Evolutionary conservation across 2,113 vertebrate genomes (phyloP).

Genomic region (Trachemys scripta): DNA sequence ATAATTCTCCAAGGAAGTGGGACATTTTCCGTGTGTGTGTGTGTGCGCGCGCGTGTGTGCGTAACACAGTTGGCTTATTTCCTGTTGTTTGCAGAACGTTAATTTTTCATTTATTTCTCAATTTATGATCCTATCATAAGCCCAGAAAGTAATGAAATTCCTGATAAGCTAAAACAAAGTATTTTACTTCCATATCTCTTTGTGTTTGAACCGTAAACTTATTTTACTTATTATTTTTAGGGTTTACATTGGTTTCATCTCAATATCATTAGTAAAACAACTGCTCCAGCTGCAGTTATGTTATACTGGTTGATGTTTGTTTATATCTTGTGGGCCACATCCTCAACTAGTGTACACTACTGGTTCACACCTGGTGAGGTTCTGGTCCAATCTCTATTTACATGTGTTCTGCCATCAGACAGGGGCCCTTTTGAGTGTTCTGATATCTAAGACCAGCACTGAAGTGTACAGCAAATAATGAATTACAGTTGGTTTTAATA

Average conservation of each 20-base stretch:
- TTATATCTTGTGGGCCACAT: fast-evolving
- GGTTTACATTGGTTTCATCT: background rate
- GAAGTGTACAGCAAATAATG: background rate
- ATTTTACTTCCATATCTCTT: constrained; percentile 32
- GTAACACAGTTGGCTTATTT: constrained; percentile 32
- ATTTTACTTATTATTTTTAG: fast-evolving
- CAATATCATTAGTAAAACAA: constrained; percentile 29
- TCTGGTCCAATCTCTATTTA: background rate
- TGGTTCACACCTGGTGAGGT: background rate
- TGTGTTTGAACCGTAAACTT: background rate
- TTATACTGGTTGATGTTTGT: background rate
- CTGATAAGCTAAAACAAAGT: constrained; percentile 56
- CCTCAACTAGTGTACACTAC: background rate
- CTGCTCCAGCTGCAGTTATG: background rate
- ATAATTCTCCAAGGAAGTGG: background rate
- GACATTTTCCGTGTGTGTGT: background rate
- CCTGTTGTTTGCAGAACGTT: constrained; percentile 15
- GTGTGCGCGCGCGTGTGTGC: background rate
- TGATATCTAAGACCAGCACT: background rate
- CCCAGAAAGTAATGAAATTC: constrained; percentile 34
- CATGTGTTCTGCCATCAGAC: background rate
- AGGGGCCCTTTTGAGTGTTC: background rate
- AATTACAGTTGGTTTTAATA: background rate
- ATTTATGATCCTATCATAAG: constrained; percentile 47
- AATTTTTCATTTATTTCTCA: constrained; percentile 43